Evolutionary conservation across 2,113 vertebrate genomes (phyloP).

Genomic region (Egretta garzetta): DNA sequence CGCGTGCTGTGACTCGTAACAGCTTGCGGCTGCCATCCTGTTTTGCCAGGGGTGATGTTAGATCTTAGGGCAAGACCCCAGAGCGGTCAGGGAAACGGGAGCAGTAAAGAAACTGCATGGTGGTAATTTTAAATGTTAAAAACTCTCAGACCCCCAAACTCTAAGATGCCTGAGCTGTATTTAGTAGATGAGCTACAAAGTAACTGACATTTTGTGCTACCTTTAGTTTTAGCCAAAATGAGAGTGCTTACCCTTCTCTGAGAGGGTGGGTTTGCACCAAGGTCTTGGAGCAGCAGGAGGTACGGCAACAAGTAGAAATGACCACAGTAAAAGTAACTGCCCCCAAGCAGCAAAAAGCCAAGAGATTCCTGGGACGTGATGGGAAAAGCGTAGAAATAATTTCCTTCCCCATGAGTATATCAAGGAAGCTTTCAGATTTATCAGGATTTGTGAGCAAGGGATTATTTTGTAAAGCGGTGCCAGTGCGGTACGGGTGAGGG

Average conservation of each 20-base stretch:
- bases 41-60: accelerated
- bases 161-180: accelerated
- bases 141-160: neutral
- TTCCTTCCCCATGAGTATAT: accelerated
- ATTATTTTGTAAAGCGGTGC: neutral
- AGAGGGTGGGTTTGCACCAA: neutral
- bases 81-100: accelerated
- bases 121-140: neutral
- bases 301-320: neutral
- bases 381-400: neutral
- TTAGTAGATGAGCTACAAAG: accelerated
- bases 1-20: too few species aligned
- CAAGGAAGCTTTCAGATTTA: neutral
- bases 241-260: neutral
- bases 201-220: accelerated
- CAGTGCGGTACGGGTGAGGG: neutral
- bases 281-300: neutral
- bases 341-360: neutral
- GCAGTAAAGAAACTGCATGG: neutral
- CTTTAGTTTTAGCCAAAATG: neutral
- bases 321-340: neutral
- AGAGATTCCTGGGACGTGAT: neutral
- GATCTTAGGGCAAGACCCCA: neutral
- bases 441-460: neutral
- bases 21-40: accelerated